Percentiles rank a stretch among this genome's conserved stretches.
Conservation (phyloP, 2,797 vertebrate genomes). For the Crax fasciolata region DNA sequence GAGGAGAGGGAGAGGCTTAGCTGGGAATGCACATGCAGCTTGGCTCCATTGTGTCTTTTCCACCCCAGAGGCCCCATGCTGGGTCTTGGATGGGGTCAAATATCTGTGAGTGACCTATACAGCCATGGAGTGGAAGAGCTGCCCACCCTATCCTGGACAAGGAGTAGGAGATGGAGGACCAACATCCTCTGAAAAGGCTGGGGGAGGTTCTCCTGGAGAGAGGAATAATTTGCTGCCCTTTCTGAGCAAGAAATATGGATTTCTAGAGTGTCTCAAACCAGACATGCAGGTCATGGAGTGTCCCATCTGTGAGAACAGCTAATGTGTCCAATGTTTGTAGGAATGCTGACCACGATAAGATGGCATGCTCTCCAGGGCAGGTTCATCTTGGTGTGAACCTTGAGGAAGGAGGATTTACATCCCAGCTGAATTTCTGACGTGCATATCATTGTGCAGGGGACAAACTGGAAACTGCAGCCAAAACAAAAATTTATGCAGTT, state of each 20-base stretch:
- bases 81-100: background rate
- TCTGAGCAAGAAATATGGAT: background rate
- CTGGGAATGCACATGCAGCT: background rate
- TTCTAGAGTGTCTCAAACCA: background rate
- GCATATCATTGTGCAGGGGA: accelerated
- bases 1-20: background rate
- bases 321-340: background rate
- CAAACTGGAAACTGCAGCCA: background rate
- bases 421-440: background rate
- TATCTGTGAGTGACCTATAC: background rate
- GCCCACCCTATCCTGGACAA: background rate
- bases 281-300: background rate
- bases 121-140: background rate
- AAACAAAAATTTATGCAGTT: background rate
- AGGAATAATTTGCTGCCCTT: background rate
- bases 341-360: accelerated
- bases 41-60: background rate
- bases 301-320: background rate
- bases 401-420: background rate
- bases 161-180: background rate
- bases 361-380: accelerated
- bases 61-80: accelerated
- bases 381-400: background rate
- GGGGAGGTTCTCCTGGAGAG: accelerated
- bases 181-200: background rate